phyloP scores from a whole-genome alignment of 2,797 vertebrate species.

The Anabas testudineus region DNA sequence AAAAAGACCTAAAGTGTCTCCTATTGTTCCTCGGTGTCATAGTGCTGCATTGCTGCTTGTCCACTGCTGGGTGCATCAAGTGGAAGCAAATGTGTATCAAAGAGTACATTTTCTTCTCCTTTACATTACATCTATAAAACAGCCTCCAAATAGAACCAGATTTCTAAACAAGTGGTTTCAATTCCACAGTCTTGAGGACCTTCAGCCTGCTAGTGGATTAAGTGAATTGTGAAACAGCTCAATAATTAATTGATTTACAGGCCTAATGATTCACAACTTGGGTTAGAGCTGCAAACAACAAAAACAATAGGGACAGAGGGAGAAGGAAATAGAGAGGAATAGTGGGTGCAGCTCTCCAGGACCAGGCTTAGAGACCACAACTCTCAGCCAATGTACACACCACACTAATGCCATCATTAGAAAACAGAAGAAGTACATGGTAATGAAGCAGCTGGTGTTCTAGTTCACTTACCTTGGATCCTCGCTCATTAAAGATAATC shows the following conservation, averaged over 20 bases:
- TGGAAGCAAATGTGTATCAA: slow-evolving; percentile 5
- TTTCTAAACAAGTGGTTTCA: slow-evolving; percentile 54
- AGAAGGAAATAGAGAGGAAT: slow-evolving; percentile 24
- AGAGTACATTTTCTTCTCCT: not conserved
- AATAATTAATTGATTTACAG: slow-evolving; percentile 78
- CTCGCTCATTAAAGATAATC: slow-evolving; percentile 99
- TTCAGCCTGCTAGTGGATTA: slow-evolving; percentile 63
- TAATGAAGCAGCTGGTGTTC: slow-evolving; percentile 79
- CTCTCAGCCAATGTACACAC: slow-evolving; percentile 73
- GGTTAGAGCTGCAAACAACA: slow-evolving; percentile 68
- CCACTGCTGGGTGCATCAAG: slow-evolving; percentile 1
- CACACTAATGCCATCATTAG: slow-evolving; percentile 77
- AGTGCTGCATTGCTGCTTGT: not conserved
- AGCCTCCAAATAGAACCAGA: slow-evolving; percentile 45
- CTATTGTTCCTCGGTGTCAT: not conserved
- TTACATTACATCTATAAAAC: slow-evolving; percentile 18
- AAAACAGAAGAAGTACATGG: slow-evolving; percentile 73
- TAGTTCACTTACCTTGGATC: slow-evolving; percentile 95
- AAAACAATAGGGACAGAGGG: slow-evolving; percentile 62
- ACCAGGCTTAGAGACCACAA: slow-evolving; percentile 70
- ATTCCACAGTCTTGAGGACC: slow-evolving; percentile 55
- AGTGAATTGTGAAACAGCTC: slow-evolving; percentile 75
- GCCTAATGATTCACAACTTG: slow-evolving; percentile 75
- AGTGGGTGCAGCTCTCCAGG: slow-evolving; percentile 60
- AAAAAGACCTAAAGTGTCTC: not conserved